Percentiles rank a stretch among this genome's conserved stretches.
These are phyloP conservation scores for Acleris laterana DNA, from an alignment of 2,888 invertebrate genomes.

Conservation along the genomic window DNA sequence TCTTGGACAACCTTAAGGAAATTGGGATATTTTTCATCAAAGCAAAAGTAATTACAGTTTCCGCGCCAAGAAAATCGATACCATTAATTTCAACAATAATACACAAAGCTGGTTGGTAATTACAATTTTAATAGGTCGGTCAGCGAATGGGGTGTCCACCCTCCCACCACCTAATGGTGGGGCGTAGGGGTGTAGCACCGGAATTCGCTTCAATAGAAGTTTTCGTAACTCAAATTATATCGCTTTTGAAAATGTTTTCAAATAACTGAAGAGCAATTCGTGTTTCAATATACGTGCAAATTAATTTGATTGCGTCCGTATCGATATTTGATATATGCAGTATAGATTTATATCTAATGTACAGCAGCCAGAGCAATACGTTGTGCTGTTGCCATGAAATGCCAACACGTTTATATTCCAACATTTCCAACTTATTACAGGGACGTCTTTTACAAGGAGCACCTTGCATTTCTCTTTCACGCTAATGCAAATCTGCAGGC, in stretches of 20 bases:
- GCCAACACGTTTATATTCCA: too few species aligned
- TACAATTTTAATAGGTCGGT: conserved; percentile 80
- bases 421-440: too few species aligned
- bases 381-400: too few species aligned
- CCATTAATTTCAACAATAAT: conserved; percentile 70
- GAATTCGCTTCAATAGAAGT: conserved; percentile 61
- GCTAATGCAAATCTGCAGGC: too few species aligned
- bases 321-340: not conserved
- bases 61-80: conserved; percentile 58
- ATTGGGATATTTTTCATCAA: conserved; percentile 2
- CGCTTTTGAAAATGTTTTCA: conserved; percentile 63
- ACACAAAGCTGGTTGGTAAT: conserved; percentile 72
- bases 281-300: conserved; percentile 38
- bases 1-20: conserved; percentile 7
- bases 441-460: too few species aligned
- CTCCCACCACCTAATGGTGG: conserved; percentile 39
- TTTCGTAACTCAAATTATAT: conserved; percentile 68
- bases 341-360: too few species aligned
- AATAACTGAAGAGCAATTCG: conserved; percentile 49
- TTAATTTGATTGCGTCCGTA: conserved; percentile 32
- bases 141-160: conserved; percentile 55
- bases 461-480: too few species aligned
- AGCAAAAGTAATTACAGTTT: conserved; percentile 22
- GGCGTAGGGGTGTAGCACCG: conserved; percentile 49
- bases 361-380: too few species aligned